Evolutionary conservation across 2,797 vertebrate species (phyloP).

Genomic region (Forpus xanthops): DNA sequence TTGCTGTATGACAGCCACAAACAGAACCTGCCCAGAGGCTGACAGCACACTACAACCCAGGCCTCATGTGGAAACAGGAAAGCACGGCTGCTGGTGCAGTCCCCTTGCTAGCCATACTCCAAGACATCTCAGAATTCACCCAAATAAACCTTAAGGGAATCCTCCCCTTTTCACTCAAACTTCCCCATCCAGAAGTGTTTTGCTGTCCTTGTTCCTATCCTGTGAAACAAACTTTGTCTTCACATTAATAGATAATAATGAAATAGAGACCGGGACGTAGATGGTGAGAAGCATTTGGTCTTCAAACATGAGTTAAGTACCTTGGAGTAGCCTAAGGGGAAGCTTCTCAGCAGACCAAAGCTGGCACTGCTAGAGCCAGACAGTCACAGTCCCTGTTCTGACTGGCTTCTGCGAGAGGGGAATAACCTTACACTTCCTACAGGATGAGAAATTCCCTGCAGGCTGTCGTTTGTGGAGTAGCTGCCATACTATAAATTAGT

Average conservation of each 20-base stretch:
- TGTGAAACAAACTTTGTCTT: neutral
- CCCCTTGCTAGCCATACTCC: neutral
- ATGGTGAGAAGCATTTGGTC: neutral
- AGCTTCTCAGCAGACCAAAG: neutral
- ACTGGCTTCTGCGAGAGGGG: neutral
- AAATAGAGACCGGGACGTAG: neutral
- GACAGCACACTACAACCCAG: neutral
- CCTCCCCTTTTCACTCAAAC: neutral
- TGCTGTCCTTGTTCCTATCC: neutral
- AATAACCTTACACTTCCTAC: neutral
- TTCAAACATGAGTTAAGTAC: neutral
- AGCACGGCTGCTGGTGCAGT: rapidly evolving
- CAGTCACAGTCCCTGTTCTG: neutral
- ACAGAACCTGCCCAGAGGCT: neutral
- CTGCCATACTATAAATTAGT: neutral
- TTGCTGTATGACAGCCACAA: neutral
- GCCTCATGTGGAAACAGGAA: neutral
- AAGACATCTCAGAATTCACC: neutral
- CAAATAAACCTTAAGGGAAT: neutral
- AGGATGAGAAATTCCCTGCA: neutral
- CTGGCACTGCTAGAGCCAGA: neutral
- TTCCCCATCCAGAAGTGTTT: neutral
- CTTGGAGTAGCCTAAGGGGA: neutral
- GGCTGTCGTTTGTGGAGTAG: neutral
- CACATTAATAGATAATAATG: neutral